Evolutionary conservation across 30 jellyfish, hydroid and myxozoan species (phyloP), one percentile per base, ranked within the genome.

Genomic region (Hydractinia symbiolongicarpus): DNA sequence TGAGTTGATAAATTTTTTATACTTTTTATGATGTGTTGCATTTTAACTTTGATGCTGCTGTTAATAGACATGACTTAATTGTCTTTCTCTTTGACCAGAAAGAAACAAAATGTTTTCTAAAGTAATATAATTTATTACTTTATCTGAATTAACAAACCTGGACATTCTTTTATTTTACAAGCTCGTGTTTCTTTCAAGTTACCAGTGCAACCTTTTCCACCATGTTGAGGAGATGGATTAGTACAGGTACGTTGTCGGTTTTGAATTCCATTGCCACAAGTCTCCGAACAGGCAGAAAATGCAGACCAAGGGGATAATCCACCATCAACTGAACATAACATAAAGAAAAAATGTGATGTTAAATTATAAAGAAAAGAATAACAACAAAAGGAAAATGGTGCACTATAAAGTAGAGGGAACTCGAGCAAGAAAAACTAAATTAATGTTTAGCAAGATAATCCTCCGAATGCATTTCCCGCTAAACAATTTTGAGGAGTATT

Each of bases 241-340:
- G 74, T 66, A 58, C 93, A 84, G 21, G 77, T 68, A 17, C 94
- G 56, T 13, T 6, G 53, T 14, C 94, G 82, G 53, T 70, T 55
- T 79, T 78, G 79, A 11, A 14, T 57, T 14, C 94, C 94, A 82
- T 60, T 51, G 51, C 88, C 90, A 56, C 90, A 82, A 7, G 50
- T 20, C 20, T 19, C 77, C 21, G 78, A 53, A 67, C 90, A 82
- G 11, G 19, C 50, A 51, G 78, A 15, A 30, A 52, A 82, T 6
- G 77, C 17, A 10, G 73, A 54, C 90, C 90, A 82, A 50, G 51
- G 15, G 20, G 69, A 49, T 44, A 74, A 20, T 74, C 83, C 83
- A 9, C 83, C 83, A 74, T 74, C 74, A 53, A 74, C 83, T 74
- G 66, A 74, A 50, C 51, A 74, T 49, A 10, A n/a, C 8, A 15